These are phyloP conservation scores for Phenacoccus solenopsis DNA, from an alignment of 1,140 invertebrate genomes.

Conservation along the genomic window DNA sequence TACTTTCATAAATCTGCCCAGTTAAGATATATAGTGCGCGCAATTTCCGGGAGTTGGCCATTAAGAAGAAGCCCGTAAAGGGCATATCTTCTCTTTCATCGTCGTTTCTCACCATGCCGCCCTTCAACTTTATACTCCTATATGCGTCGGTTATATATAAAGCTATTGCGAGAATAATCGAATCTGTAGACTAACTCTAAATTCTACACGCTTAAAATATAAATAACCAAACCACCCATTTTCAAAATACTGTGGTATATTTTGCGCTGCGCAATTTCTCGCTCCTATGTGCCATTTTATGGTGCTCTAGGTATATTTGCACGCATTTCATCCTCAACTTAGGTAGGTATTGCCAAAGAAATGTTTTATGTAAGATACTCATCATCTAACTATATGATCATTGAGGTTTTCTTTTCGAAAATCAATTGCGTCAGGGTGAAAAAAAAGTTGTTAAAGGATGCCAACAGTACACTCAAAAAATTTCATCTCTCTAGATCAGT, in stretches of 20 bases:
- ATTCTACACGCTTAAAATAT: not conserved
- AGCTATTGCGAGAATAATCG: not conserved
- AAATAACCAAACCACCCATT: not conserved
- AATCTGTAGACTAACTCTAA: not conserved
- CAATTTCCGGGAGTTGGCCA: slow-evolving; percentile 15
- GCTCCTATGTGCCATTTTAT: no score
- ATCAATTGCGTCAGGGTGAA: no score
- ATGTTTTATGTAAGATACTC: no score
- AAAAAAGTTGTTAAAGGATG: no score
- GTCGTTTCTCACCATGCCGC: slow-evolving; percentile 6
- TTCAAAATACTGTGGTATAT: not conserved
- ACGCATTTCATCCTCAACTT: no score
- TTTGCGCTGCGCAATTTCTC: no score
- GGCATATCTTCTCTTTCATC: slow-evolving; percentile 14
- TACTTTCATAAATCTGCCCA: slow-evolving; percentile 17
- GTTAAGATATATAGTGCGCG: slow-evolving; percentile 17
- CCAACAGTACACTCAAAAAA: no score
- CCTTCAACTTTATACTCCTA: not conserved
- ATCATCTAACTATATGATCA: no score
- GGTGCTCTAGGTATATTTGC: no score
- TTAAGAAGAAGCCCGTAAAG: slow-evolving; percentile 11
- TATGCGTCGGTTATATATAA: not conserved
- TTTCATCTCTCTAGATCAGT: no score
- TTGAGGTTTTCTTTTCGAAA: no score
- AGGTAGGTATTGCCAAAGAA: no score